A percentile compares a stretch with the other conserved stretches of the same genome.
Evolutionary conservation across 2,888 invertebrate species (phyloP).

Genomic region (Trichogramma dendrolimi): DNA sequence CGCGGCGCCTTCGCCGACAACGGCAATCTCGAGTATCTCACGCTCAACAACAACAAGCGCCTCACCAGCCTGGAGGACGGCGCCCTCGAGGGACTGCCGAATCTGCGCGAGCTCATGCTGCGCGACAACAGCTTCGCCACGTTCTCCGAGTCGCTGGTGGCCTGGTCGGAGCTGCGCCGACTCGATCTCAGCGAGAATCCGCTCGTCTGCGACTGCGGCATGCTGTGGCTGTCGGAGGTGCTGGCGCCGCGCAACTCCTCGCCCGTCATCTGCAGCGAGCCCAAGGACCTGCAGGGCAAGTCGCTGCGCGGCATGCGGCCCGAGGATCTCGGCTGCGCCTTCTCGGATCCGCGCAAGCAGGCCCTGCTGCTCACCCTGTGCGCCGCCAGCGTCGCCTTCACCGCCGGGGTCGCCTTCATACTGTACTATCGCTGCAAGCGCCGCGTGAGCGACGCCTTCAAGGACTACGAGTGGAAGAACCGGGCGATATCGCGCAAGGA

Average conservation of each 20-base stretch:
- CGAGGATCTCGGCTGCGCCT: slow-evolving; percentile 77
- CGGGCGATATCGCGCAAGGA: slow-evolving; percentile 71
- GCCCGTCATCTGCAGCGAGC: slow-evolving; percentile 69
- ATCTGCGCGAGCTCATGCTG: slow-evolving; percentile 70
- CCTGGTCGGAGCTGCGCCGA: slow-evolving; percentile 72
- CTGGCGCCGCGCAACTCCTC: slow-evolving; percentile 66
- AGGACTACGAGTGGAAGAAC: slow-evolving; percentile 79
- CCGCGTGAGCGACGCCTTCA: slow-evolving; percentile 75
- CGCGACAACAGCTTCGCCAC: slow-evolving; percentile 74
- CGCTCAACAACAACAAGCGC: slow-evolving; percentile 73
- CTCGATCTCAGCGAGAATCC: slow-evolving; percentile 81
- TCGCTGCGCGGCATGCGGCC: slow-evolving; percentile 63
- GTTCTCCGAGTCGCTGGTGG: slow-evolving; percentile 73
- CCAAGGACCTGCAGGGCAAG: slow-evolving; percentile 61
- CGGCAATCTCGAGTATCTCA: slow-evolving; percentile 73
- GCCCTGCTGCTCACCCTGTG: slow-evolving; percentile 74
- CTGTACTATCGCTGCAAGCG: slow-evolving; percentile 73
- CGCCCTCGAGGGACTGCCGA: slow-evolving; percentile 73
- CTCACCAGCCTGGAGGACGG: slow-evolving; percentile 71
- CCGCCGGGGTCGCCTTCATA: slow-evolving; percentile 69
- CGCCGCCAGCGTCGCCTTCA: slow-evolving; percentile 68
- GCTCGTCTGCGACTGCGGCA: slow-evolving; percentile 73
- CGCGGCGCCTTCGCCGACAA: slow-evolving; percentile 77
- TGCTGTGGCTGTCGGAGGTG: slow-evolving; percentile 75
- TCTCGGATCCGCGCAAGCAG: slow-evolving; percentile 74